Conservation (phyloP, 2,797 vertebrate species). For the Poeciliopsis paucimaculata region DNA sequence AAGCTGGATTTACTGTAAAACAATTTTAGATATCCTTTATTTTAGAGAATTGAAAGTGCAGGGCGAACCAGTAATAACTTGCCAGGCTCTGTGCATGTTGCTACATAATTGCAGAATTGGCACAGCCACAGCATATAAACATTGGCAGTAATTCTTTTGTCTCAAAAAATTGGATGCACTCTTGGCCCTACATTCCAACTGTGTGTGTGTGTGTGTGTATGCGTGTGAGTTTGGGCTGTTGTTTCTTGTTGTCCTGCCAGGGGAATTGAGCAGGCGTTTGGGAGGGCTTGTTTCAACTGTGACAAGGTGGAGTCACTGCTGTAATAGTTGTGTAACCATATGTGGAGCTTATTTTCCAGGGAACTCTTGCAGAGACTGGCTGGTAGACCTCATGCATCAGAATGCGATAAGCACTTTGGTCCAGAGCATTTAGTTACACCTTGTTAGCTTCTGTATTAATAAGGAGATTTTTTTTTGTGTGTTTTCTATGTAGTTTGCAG, state of each 20-base stretch:
- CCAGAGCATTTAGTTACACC: background rate
- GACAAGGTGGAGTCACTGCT: constrained; percentile 71
- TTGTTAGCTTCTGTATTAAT: background rate
- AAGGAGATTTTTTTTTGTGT: background rate
- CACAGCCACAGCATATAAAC: constrained; percentile 51
- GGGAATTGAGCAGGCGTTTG: constrained; percentile 67
- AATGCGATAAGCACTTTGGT: constrained; percentile 17
- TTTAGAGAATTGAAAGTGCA: constrained; percentile 32
- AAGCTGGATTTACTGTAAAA: background rate
- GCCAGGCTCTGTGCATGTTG: constrained; percentile 64
- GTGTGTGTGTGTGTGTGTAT: constrained; percentile 30
- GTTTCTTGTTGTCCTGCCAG: constrained; percentile 68
- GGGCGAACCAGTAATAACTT: constrained; percentile 51
- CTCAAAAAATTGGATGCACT: constrained; percentile 41
- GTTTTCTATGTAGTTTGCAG: background rate
- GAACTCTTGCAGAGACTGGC: constrained; percentile 21
- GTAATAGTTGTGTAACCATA: constrained; percentile 69
- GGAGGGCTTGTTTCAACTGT: constrained; percentile 65
- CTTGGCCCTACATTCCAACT: constrained; percentile 61
- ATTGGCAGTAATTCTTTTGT: constrained; percentile 52
- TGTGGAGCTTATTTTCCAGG: constrained; percentile 42
- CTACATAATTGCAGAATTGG: constrained; percentile 61
- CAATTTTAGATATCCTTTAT: constrained; percentile 19
- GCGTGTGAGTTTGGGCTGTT: constrained; percentile 61
- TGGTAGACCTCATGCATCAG: constrained; percentile 13